Conservation (phyloP, 2,113 vertebrate genomes). For the Callospermophilus lateralis region DNA sequence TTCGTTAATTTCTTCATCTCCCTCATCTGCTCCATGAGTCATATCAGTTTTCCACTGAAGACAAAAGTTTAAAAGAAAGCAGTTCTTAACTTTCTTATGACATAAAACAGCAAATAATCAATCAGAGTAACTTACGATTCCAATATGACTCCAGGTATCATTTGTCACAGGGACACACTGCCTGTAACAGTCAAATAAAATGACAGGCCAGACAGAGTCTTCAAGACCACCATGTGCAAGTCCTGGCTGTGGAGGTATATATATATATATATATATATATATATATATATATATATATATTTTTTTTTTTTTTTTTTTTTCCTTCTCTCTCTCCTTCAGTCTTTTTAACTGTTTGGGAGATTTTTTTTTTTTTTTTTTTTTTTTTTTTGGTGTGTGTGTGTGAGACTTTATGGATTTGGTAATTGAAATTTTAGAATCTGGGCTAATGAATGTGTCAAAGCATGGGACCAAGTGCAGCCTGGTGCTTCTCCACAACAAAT, state of each 20-base stretch:
- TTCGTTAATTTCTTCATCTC: background rate
- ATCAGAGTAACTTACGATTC: background rate
- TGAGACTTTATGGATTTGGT: constrained; percentile 27
- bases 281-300: too few species aligned
- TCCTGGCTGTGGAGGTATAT: background rate
- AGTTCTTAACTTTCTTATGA: background rate
- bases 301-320: too few species aligned
- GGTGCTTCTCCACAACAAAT: constrained; percentile 77
- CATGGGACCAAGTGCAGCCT: constrained; percentile 56
- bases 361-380: too few species aligned
- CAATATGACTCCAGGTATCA: background rate
- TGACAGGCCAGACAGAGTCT: constrained; percentile 39
- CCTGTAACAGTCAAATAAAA: constrained; percentile 74
- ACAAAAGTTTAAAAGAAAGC: background rate
- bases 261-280: too few species aligned
- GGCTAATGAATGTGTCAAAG: constrained; percentile 76
- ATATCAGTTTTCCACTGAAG: background rate
- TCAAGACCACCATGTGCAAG: constrained; percentile 50
- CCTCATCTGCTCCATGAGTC: background rate
- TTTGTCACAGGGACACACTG: constrained; percentile 3
- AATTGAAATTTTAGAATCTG: constrained; percentile 66
- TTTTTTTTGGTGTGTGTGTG: background rate
- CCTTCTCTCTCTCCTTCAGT: background rate
- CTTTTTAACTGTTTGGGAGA: background rate
- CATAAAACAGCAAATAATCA: constrained; percentile 39